Percentiles rank a stretch among this genome's conserved stretches.
These are phyloP conservation scores for Agonopterix subpropinquella DNA, from an alignment of 2,888 invertebrate species.

Conservation along the genomic window DNA sequence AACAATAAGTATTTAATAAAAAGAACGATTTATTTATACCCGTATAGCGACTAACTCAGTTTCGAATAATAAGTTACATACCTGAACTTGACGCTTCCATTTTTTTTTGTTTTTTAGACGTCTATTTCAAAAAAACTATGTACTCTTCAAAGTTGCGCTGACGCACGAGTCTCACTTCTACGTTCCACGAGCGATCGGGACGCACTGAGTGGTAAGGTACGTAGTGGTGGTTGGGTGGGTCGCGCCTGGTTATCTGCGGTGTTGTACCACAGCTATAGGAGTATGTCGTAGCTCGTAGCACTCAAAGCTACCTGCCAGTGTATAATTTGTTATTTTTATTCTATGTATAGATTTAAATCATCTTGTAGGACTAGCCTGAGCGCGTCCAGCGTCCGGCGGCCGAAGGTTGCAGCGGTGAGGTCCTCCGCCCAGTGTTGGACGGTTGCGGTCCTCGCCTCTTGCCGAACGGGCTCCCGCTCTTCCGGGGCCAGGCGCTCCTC, in stretches of 20 bases:
- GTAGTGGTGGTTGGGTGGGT: not conserved
- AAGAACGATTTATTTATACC: not conserved
- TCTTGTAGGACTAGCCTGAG: too few species aligned
- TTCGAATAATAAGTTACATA: not conserved
- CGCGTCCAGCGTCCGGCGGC: too few species aligned
- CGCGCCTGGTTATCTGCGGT: not conserved
- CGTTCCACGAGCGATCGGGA: not conserved
- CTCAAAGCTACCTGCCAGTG: not conserved
- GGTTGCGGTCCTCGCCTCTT: too few species aligned
- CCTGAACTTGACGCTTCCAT: not conserved
- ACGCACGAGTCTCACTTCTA: not conserved
- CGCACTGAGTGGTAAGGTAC: not conserved
- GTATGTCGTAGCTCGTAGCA: not conserved
- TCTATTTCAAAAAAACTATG: not conserved
- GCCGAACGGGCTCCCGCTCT: too few species aligned
- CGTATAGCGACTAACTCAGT: not conserved
- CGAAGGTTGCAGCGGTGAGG: too few species aligned
- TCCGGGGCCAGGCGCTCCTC: too few species aligned
- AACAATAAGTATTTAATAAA: not conserved
- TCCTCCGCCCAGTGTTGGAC: too few species aligned
- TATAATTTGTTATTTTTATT: not conserved
- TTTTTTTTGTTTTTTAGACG: too few species aligned
- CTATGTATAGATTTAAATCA: not conserved
- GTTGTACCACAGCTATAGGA: not conserved
- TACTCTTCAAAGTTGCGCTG: not conserved